Evolutionary conservation across 2,113 vertebrate species (phyloP), one percentile per base, ranked within the genome.

Genomic region (Eptesicus fuscus): DNA sequence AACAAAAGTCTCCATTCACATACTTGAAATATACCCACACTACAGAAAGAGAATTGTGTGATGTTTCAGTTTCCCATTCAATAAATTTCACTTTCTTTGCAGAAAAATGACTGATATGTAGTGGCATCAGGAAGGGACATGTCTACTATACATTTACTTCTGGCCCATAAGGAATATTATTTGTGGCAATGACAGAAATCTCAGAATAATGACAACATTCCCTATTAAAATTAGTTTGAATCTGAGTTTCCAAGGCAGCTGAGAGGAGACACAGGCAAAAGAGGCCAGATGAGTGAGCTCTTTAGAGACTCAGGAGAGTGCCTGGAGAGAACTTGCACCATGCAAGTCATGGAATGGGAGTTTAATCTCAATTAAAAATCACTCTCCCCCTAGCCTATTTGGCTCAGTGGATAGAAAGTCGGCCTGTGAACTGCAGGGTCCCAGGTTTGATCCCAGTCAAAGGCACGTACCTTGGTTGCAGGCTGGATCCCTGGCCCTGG

Each of bases 61-160:
- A 91, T 49, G 17, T 83, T 93, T 83, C 37, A 90, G 28, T 94
- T 93, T 88, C n/a, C n/a, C 70, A 95, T 91, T 85, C 70, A 91
- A 65, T 40, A 63, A 47, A 89, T 90, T 83, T 79, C 14, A 93
- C 49, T 82, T 51, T 92, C 59, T 73, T 65, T 76, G 44, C 14
- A 95, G 22, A 87, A 95, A 95, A 83, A 49, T 65, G 37, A 93
- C 53, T 86, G 67, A 86, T 40, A 91, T 2, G 11, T 67, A 80
- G 32, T 82, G 59, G 10, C 23, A 86, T 6, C 35, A 70, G 5
- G 44, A 91, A 79, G 9, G 18, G 22, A 67, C 79, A 94, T 69
- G 22, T 80, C 53, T 88, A 69, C 28, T 42, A 13, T 67, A 90
- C 73, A 85, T 70, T 77, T 76, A 70, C 56, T 56, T 89, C 63